Conservation (phyloP, 2,113 vertebrate genomes). For the Varanus salvator region DNA sequence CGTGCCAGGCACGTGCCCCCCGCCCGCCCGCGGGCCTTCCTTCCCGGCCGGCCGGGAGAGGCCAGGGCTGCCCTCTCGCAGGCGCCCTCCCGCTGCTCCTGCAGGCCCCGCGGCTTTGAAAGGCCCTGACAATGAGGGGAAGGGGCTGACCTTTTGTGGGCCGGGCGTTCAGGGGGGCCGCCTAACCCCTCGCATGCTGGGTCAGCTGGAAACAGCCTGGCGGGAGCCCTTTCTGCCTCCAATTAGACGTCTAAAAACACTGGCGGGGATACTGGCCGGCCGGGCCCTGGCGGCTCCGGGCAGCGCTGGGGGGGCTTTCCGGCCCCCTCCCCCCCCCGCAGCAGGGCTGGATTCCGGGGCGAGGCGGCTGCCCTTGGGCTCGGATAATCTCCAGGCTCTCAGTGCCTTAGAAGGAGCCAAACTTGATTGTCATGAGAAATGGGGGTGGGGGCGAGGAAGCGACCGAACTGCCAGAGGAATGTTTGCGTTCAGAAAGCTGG, state of each 20-base stretch:
- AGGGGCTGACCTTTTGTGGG: slow-evolving; percentile 30
- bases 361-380: neutral
- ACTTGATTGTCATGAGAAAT: neutral
- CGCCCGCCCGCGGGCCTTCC: neutral
- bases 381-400: neutral
- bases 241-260: slow-evolving; percentile 8
- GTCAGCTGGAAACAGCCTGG: slow-evolving; percentile 57
- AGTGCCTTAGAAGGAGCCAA: neutral
- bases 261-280: neutral
- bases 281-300: fast-evolving
- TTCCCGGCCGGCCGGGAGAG: neutral
- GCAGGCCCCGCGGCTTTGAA: neutral
- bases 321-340: neutral
- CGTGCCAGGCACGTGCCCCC: neutral
- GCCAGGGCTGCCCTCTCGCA: too few species aligned
- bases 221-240: slow-evolving; percentile 6
- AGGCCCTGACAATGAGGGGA: neutral
- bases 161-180: neutral
- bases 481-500: slow-evolving; percentile 40
- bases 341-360: neutral
- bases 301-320: neutral
- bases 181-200: slow-evolving; percentile 56
- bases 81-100: neutral
- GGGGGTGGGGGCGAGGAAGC: neutral
- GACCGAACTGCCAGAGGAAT: neutral